Conservation (phyloP, 2,797 vertebrate genomes). For the Euphonia xanthogaster region DNA sequence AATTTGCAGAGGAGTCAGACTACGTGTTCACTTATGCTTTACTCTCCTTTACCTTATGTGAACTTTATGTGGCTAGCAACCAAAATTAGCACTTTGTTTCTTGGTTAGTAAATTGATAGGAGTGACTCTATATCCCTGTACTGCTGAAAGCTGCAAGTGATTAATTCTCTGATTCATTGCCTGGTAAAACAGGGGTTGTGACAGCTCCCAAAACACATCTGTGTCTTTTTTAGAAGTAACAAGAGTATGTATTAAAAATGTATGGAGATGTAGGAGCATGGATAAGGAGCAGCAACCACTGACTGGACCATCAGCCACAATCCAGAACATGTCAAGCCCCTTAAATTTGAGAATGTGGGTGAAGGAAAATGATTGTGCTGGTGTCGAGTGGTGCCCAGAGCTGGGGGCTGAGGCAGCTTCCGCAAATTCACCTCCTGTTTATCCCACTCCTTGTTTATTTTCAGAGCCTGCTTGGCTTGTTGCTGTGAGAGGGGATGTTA, state of each 20-base stretch:
- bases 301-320: background rate
- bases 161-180: background rate
- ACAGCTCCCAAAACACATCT: background rate
- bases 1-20: background rate
- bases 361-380: background rate
- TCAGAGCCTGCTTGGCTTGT: background rate
- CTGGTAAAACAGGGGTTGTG: background rate
- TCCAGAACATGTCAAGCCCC: background rate
- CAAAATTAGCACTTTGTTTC: background rate
- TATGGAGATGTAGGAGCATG: background rate
- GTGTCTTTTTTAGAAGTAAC: background rate
- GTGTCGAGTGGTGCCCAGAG: conserved; percentile 1
- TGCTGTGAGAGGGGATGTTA: background rate
- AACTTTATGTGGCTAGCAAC: background rate
- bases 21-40: rapidly evolving
- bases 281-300: background rate
- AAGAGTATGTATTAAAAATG: background rate
- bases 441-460: conserved; percentile 56
- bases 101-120: background rate
- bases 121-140: background rate
- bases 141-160: background rate
- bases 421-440: conserved; percentile 48
- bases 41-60: background rate
- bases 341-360: background rate
- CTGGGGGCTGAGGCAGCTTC: conserved; percentile 52